These are phyloP conservation scores for Colistium nudipinnis DNA, from an alignment of 2,113 vertebrate species.

Conservation along the genomic window DNA sequence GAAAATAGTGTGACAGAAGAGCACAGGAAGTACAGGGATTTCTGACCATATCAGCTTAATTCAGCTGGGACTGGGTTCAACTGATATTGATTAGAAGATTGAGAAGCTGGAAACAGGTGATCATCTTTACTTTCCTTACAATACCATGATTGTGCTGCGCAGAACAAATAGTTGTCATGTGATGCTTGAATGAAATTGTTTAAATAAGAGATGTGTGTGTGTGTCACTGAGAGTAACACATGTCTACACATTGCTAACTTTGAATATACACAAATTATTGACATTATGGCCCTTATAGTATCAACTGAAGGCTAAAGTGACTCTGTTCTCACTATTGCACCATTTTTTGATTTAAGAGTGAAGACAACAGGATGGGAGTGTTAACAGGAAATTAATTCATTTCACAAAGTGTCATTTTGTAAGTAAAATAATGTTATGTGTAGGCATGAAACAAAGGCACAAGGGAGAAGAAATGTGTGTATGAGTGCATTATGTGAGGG, in stretches of 20 bases:
- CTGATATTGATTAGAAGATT: conserved; percentile 47
- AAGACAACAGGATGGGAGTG: background rate
- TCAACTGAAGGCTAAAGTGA: background rate
- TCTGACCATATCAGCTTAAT: background rate
- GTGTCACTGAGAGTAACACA: background rate
- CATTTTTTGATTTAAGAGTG: background rate
- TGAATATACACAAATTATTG: background rate
- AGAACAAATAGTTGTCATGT: background rate
- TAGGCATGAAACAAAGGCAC: conserved; percentile 44
- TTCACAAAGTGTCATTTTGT: background rate
- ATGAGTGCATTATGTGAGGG: conserved; percentile 43
- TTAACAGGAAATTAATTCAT: background rate
- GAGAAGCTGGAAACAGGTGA: conserved; percentile 70
- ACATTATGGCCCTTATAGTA: background rate
- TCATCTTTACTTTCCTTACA: conserved; percentile 1
- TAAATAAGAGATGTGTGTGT: background rate
- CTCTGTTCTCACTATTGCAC: background rate
- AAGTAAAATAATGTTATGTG: background rate
- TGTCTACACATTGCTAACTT: conserved; percentile 10
- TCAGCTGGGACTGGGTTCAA: background rate
- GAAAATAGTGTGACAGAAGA: conserved; percentile 46
- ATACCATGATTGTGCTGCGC: background rate
- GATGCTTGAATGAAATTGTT: background rate
- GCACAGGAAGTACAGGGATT: conserved; percentile 19
- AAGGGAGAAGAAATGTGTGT: conserved; percentile 30